Conservation (phyloP, 2,888 invertebrate genomes). For the Agrochola litura region DNA sequence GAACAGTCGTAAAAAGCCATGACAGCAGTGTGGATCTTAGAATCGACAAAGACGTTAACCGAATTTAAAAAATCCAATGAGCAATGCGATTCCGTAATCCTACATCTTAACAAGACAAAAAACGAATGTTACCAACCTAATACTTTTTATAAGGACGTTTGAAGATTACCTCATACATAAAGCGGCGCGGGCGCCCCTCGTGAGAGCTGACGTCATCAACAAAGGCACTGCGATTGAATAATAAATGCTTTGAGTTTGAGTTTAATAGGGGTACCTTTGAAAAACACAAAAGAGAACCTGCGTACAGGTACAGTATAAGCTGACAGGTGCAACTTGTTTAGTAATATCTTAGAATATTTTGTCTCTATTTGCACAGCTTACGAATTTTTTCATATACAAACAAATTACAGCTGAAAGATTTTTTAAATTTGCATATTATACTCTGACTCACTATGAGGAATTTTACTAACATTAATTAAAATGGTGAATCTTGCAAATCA, state of each 20-base stretch:
- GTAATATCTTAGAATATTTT: conserved; percentile 20
- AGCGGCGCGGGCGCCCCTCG: conserved; percentile 75
- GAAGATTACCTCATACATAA: conserved; percentile 81
- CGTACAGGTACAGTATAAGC: conserved; percentile 66
- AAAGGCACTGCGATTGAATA: conserved; percentile 72
- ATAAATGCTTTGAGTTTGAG: too few relatives aligned
- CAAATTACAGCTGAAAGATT: not conserved
- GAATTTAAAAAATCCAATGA: conserved; percentile 73
- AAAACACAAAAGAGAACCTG: conserved; percentile 77
- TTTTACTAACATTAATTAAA: conserved; percentile 19
- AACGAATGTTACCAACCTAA: conserved; percentile 71
- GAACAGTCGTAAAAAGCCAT: conserved; percentile 64
- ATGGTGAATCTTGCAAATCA: conserved; percentile 26
- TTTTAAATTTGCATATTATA: conserved; percentile 27
- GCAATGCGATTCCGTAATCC: conserved; percentile 74
- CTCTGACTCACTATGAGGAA: not conserved
- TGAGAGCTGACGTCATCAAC: conserved; percentile 77
- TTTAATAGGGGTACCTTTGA: conserved; percentile 73
- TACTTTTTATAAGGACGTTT: conserved; percentile 74
- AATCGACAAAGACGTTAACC: conserved; percentile 62
- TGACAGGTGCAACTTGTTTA: conserved; percentile 56
- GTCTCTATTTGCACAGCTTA: conserved; percentile 32
- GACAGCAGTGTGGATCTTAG: conserved; percentile 63
- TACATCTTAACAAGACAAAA: conserved; percentile 67
- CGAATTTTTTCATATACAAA: not conserved